These are phyloP conservation scores for Caenorhabditis macrosperma DNA, from an alignment of 2,888 invertebrate species.

Conservation along the genomic window DNA sequence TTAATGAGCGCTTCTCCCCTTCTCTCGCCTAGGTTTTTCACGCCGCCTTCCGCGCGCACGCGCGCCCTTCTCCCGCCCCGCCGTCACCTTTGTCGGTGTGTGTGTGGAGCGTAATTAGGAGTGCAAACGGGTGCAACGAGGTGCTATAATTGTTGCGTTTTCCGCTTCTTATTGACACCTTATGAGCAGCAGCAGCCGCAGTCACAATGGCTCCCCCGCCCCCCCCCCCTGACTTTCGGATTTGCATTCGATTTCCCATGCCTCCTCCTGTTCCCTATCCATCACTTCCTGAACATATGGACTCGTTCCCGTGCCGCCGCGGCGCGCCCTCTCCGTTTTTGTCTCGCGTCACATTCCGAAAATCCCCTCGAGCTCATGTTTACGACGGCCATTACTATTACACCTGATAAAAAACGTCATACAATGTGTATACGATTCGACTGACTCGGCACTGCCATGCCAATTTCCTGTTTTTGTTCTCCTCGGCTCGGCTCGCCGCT, in stretches of 20 bases:
- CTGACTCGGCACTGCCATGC: background rate
- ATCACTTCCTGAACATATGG: slow-evolving; percentile 36
- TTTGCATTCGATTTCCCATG: slow-evolving; percentile 36
- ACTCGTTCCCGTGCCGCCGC: background rate
- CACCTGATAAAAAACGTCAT: slow-evolving; percentile 2
- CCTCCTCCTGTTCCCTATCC: slow-evolving; percentile 40
- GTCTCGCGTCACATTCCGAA: slow-evolving; percentile 5
- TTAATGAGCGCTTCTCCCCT: slow-evolving; percentile 14
- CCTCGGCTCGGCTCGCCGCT: background rate
- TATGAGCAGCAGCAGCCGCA: background rate
- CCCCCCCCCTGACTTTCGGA: too few species aligned
- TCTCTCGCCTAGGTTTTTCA: background rate
- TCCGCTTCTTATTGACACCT: slow-evolving; percentile 23
- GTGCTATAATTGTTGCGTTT: slow-evolving; percentile 47
- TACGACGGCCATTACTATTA: too few species aligned
- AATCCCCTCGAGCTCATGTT: background rate
- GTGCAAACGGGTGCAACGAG: slow-evolving; percentile 18
- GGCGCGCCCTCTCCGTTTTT: too few species aligned
- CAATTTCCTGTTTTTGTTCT: slow-evolving; percentile 9
- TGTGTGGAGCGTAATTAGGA: slow-evolving; percentile 24
- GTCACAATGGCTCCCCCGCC: too few species aligned
- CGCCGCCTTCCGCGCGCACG: background rate
- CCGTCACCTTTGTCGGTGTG: slow-evolving; percentile 11
- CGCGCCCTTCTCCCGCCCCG: too few species aligned
- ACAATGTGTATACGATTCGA: background rate